Conservation (phyloP, 2,797 vertebrate genomes). For the Onychomys arenicola region DNA sequence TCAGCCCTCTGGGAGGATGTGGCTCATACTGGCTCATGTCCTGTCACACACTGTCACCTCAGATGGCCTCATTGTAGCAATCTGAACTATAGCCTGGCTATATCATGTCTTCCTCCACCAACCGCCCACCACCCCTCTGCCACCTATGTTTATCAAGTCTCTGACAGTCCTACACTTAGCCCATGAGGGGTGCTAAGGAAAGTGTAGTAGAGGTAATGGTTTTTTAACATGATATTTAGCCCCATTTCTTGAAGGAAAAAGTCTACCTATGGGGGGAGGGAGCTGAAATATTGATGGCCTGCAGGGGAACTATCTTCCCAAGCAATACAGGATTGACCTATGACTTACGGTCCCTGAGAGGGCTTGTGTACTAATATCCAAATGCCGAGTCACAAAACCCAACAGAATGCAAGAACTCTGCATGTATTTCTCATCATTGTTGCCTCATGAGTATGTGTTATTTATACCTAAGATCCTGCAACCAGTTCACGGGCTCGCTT, state of each 20-base stretch:
- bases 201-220: accelerated
- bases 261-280: background rate
- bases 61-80: slow-evolving; percentile 44
- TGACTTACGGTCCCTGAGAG: background rate
- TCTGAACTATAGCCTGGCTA: background rate
- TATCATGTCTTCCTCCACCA: background rate
- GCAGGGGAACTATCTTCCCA: background rate
- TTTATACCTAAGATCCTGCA: background rate
- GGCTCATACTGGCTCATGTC: background rate
- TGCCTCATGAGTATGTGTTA: background rate
- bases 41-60: slow-evolving; percentile 57
- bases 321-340: background rate
- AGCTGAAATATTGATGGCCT: background rate
- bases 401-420: background rate
- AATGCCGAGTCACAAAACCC: background rate
- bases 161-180: background rate
- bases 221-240: background rate
- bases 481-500: background rate
- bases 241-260: slow-evolving; percentile 13
- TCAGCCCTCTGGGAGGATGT: slow-evolving; percentile 20
- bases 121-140: background rate
- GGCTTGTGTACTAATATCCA: background rate
- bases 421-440: background rate
- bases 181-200: background rate
- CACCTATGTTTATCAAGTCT: background rate